phyloP scores from a whole-genome alignment of 2,888 invertebrate species.

The Stenoptilia bipunctidactyla region DNA sequence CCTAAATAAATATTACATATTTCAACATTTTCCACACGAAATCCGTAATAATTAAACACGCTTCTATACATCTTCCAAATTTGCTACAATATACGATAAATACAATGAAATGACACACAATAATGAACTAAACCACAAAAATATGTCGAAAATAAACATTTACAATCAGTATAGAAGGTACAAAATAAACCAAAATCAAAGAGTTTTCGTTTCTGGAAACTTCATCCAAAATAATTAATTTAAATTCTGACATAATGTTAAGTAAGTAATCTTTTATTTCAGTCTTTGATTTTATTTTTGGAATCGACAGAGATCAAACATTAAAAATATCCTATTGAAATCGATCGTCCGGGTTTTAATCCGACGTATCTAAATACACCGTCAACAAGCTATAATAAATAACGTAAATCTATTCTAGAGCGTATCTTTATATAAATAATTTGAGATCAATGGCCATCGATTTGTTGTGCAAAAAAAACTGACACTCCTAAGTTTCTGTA shows the following conservation, averaged over 20 bases:
- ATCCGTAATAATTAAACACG: slow-evolving; percentile 30
- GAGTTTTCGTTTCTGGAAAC: no score
- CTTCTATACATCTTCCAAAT: slow-evolving; percentile 28
- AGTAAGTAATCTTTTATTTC: slow-evolving; percentile 19
- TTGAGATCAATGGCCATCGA: slow-evolving; percentile 64
- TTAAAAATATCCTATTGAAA: slow-evolving; percentile 20
- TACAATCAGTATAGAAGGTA: slow-evolving; percentile 2
- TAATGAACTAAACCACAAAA: slow-evolving; percentile 22
- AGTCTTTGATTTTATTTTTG: slow-evolving; percentile 42
- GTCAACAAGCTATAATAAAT: slow-evolving; percentile 36
- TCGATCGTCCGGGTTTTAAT: slow-evolving; percentile 18
- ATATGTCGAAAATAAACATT: slow-evolving; percentile 15
- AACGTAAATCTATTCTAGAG: slow-evolving; percentile 44
- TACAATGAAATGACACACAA: slow-evolving; percentile 33
- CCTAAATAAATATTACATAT: slow-evolving; percentile 61
- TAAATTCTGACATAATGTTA: no score
- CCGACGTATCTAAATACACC: slow-evolving; percentile 19
- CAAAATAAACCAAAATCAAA: no score
- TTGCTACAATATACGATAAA: slow-evolving; percentile 31
- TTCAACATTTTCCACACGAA: slow-evolving; percentile 45
- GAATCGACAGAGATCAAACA: slow-evolving; percentile 49
- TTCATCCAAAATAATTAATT: no score
- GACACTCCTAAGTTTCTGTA: not conserved
- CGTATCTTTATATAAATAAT: slow-evolving; percentile 58
- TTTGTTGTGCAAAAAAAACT: slow-evolving; percentile 18